Evolutionary conservation across 2,113 vertebrate genomes (phyloP), one percentile per base, ranked within the genome.

Genomic region (Parotia lawesii): DNA sequence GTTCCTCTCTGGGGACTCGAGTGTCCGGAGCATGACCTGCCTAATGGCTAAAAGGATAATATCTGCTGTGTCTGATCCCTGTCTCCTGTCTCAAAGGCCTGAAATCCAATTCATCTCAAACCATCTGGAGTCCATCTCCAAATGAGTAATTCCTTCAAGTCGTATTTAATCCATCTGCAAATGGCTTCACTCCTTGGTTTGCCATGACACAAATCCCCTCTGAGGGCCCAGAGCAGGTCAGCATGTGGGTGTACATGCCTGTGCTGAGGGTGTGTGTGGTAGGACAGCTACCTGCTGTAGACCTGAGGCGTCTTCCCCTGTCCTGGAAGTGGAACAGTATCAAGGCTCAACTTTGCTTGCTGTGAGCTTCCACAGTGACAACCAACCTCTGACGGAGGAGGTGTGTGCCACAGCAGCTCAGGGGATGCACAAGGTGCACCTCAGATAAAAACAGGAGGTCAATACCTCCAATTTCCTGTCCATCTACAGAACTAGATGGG

Each of bases 61-160:
- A 79, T 37, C 64, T 77, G 73, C 74, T 51, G 25, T 44, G 45
- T 57, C 65, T 95, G 75, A 88, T 53, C 54, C 83, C 29, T 0
- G 15, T 61, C 69, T 67, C 93, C 64, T 10, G 31, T 57, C 81
- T 83, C 79, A 47, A 90, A 90, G 50, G 45, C 45, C 65, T 74
- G 65, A 92, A 92, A 93, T 82, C 70, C 74, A 87, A 47, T 77
- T 77, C 90, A 88, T 29, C 65, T 85, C 65, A 78, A 87, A 69
- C 54, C 65, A 85, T 45, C 54, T 90, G 64, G 15, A 90, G 57
- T 29, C n/a, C 51, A 60, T n/a, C 57, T 75, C 42, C 57, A 66
- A 85, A 70, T 12, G 1, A 94, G 0, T 35, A 53, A 85, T 48
- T 88, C 71, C 71, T 75, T 70, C 42, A 37, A 70, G 40, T 54